Evolutionary conservation across 2,113 vertebrate genomes (phyloP).

Genomic region (Petroica traversi): DNA sequence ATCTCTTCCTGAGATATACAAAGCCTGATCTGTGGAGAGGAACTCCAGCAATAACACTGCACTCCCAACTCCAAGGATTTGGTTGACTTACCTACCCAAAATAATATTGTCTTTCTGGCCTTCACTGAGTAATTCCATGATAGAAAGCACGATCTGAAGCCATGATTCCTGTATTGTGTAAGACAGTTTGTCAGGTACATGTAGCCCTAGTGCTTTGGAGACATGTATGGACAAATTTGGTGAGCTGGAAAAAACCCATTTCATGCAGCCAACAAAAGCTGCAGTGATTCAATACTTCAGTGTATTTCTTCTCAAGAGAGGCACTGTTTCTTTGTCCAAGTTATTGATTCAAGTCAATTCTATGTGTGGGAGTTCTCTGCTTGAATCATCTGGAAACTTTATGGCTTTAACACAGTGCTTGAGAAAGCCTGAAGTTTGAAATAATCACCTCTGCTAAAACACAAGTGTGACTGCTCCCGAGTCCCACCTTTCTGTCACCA

Average conservation of each 20-base stretch:
- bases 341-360: not conserved
- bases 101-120: not conserved
- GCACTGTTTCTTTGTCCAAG: not conserved
- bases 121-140: not conserved
- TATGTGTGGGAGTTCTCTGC: not conserved
- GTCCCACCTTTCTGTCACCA: not conserved
- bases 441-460: not conserved
- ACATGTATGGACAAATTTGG: not conserved
- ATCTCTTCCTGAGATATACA: not conserved
- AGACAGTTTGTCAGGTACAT: not conserved
- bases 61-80: not conserved
- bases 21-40: not conserved
- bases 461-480: not conserved
- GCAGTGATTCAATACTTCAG: not conserved
- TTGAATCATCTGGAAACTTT: not conserved
- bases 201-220: not conserved
- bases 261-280: not conserved
- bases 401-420: not conserved
- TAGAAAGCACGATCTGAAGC: not conserved
- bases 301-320: not conserved
- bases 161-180: not conserved
- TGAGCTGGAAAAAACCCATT: not conserved
- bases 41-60: not conserved
- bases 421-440: not conserved
- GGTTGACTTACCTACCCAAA: not conserved